Percentiles rank a stretch among this genome's conserved stretches.
Conservation (phyloP, 92 coral and sea anemone genomes). For the Plumapathes pennacea region DNA sequence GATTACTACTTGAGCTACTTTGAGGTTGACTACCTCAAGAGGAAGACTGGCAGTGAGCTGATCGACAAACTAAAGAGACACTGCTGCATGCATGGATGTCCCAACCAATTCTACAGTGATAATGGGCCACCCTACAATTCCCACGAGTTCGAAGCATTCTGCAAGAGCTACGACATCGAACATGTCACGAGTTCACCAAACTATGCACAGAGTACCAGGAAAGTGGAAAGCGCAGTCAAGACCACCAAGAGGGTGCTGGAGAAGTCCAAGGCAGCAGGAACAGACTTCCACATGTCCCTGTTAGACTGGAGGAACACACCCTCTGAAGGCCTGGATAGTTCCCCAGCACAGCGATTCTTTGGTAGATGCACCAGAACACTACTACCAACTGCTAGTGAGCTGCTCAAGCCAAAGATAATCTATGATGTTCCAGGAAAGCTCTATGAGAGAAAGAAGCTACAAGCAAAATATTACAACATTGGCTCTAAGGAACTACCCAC, state of each 20-base stretch:
- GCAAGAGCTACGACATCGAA: constrained; percentile 9
- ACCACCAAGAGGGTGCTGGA: too few species aligned
- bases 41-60: not conserved
- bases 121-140: constrained; percentile 11
- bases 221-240: too few species aligned
- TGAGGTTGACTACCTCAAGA: constrained; percentile 3
- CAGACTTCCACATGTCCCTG: too few species aligned
- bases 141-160: too few species aligned
- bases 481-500: constrained; percentile 20
- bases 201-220: constrained; percentile 2
- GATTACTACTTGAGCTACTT: constrained; percentile 33
- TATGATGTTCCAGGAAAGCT: constrained; percentile 12
- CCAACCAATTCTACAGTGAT: constrained; percentile 4
- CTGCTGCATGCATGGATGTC: constrained; percentile 1
- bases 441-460: constrained; percentile 9
- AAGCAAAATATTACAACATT: constrained; percentile 34
- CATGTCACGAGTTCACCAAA: constrained; percentile 9
- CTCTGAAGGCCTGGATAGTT: not conserved
- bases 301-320: too few species aligned
- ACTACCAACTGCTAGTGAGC: constrained; percentile 12
- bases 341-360: not conserved
- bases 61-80: constrained; percentile 9
- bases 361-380: constrained; percentile 10
- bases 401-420: constrained; percentile 23
- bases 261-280: too few species aligned